These are phyloP conservation scores for Misgurnus mizolepis DNA, from an alignment of 2,113 vertebrate genomes.

Conservation along the genomic window DNA sequence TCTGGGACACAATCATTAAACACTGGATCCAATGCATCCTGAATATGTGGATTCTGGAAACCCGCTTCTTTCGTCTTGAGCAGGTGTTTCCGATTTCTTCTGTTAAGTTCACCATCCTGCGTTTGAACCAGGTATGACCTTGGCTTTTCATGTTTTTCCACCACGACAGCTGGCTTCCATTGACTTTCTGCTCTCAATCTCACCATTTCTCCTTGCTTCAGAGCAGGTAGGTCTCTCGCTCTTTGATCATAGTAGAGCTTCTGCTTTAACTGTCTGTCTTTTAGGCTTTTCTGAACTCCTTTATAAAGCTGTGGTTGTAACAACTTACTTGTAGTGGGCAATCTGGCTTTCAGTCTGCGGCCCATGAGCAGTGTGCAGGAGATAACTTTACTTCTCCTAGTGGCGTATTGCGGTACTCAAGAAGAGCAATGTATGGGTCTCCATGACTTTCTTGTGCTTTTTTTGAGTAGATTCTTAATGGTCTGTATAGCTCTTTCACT, in stretches of 20 bases:
- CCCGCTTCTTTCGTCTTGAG: slow-evolving; percentile 6
- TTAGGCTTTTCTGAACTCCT: not conserved
- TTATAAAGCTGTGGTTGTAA: not conserved
- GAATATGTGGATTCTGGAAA: not conserved
- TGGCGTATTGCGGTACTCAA: not conserved
- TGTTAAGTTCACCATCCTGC: not conserved
- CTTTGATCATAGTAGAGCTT: slow-evolving; percentile 2
- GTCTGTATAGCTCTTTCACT: not conserved
- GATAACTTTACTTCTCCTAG: not conserved
- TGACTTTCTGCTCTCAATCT: slow-evolving; percentile 9
- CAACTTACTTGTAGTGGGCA: not conserved
- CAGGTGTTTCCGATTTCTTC: slow-evolving; percentile 15
- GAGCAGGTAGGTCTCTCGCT: not conserved
- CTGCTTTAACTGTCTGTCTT: slow-evolving; percentile 4
- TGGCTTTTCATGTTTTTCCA: slow-evolving; percentile 5
- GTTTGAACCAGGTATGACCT: slow-evolving; percentile 21
- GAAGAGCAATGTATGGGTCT: not conserved
- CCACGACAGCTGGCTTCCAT: slow-evolving; percentile 21
- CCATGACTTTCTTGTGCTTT: not conserved
- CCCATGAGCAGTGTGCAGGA: not conserved
- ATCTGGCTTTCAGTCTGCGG: slow-evolving; percentile 13
- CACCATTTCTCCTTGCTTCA: not conserved
- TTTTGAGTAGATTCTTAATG: not conserved
- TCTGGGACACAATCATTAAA: not conserved
- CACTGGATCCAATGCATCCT: not conserved